Base-by-base conservation (phyloP, 2,888 invertebrate genomes). In the Melanostoma scalare region DNA sequence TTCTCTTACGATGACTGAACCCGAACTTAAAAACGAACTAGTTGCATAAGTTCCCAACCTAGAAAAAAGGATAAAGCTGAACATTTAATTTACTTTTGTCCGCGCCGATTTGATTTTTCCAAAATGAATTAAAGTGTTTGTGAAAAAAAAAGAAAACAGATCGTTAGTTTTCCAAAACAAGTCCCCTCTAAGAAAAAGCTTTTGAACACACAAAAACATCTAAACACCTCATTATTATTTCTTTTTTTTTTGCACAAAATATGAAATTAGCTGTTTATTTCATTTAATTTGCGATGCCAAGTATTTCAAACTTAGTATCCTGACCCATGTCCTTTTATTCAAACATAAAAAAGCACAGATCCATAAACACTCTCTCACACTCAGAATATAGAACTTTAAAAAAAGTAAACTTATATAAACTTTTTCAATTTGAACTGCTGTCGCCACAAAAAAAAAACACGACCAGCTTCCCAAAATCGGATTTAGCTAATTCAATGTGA, bases 21-120 rank as follows among this genome's bases (percentile, higher is more conserved):
- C 85, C 55, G 87, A 87, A 82, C 75, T 87, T 4, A 86, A 86
- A 61, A 87, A 87, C 81, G 87, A 87, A 85, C 86, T 85, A 73
- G 85, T 86, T 56, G 79, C 68, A 74, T 78, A 79, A 82, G 58
- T 9, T 20, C 0, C 20, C 36, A 40, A 55, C 8, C 33, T 20
- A 8, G 20, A 35, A 58, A 33, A 50, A 42, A 56, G 31, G 6
- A 48, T 65, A 44, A 61, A 60, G 10, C 55, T 60, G 42, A 61
- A 44, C 50, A 48, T 69, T 30, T 20, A 53, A 77, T 73, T 36
- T 38, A 65, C 63, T 74, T 69, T 80, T 79, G 68, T 46, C 76
- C 65, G 65, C 38, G 63, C 58, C 40, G 40, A 75, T 35, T 56
- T 67, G 65, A 60, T 81, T 67, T 72, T 58, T 72, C 69, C 53